phyloP scores from a whole-genome alignment of 2,113 vertebrate genomes.

The Megalops atlanticus region DNA sequence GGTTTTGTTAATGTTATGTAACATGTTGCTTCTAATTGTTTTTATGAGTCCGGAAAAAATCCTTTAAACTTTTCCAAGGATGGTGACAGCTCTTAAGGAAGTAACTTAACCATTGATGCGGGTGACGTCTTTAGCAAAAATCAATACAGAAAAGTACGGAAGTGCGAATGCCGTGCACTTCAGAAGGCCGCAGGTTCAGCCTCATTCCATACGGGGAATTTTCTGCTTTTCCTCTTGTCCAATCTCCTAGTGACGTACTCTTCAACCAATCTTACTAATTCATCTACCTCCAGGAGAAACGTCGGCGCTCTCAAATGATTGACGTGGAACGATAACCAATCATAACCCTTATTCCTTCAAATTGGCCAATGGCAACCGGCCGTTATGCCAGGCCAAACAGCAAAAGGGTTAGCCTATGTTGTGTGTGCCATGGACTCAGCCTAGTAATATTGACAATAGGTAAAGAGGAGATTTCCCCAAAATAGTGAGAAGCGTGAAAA shows the following conservation, averaged over 20 bases:
- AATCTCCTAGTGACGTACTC: slow-evolving; percentile 60
- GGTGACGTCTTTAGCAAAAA: neutral
- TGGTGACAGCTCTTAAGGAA: neutral
- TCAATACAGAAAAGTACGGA: neutral
- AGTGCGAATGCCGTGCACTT: neutral
- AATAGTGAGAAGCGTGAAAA: slow-evolving; percentile 47
- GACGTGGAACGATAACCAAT: slow-evolving; percentile 66
- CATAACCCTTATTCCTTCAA: slow-evolving; percentile 45
- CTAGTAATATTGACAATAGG: slow-evolving; percentile 95
- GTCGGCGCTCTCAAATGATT: slow-evolving; percentile 40
- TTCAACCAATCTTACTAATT: slow-evolving; percentile 68
- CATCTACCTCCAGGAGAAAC: slow-evolving; percentile 40
- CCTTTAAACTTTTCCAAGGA: too few relatives aligned
- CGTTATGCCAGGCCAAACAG: slow-evolving; percentile 49
- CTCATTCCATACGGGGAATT: slow-evolving; percentile 65
- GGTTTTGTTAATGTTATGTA: neutral
- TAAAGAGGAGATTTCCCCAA: slow-evolving; percentile 68
- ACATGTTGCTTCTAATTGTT: neutral
- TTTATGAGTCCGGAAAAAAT: too few relatives aligned
- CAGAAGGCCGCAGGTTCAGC: slow-evolving; percentile 51
- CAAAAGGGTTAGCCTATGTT: slow-evolving; percentile 72
- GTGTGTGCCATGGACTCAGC: slow-evolving; percentile 83
- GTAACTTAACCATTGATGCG: neutral
- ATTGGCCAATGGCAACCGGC: slow-evolving; percentile 64
- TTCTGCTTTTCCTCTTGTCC: slow-evolving; percentile 37